Percentiles rank a stretch among this genome's conserved stretches.
Conservation (phyloP, 2,113 vertebrate species). For the Thalassoma bifasciatum region DNA sequence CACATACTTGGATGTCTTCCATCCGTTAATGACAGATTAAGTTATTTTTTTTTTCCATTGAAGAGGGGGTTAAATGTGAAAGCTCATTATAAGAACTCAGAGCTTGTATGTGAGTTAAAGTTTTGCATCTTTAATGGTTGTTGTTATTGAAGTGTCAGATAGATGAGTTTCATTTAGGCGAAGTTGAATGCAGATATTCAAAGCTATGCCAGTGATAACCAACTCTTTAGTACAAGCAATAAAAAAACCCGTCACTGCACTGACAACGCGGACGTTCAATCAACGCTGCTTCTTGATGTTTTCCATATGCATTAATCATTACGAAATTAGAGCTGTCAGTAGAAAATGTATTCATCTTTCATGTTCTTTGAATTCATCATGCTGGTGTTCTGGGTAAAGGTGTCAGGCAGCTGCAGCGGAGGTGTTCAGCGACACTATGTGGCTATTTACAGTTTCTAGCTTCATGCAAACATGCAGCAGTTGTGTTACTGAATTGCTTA, state of each 20-base stretch:
- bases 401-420: slow-evolving; percentile 54
- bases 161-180: neutral
- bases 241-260: neutral
- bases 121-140: neutral
- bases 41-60: too few relatives aligned
- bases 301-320: slow-evolving; percentile 10
- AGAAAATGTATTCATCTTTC: slow-evolving; percentile 20
- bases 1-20: too few relatives aligned
- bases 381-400: slow-evolving; percentile 5
- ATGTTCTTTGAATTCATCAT: slow-evolving; percentile 10
- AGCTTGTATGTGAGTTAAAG: neutral
- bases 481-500: slow-evolving; percentile 28
- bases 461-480: slow-evolving; percentile 31
- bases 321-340: slow-evolving; percentile 3
- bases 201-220: neutral
- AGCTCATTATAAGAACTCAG: neutral
- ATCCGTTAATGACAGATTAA: too few relatives aligned
- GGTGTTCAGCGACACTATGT: slow-evolving; percentile 30
- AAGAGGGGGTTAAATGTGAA: neutral
- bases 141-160: neutral
- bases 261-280: neutral
- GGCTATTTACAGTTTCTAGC: slow-evolving; percentile 30
- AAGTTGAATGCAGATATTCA: neutral
- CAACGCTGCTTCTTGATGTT: slow-evolving; percentile 8
- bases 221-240: neutral